Percentiles rank a stretch among this genome's conserved stretches.
phyloP scores from a whole-genome alignment of 2,888 invertebrate species.

The Catocala fraxini region DNA sequence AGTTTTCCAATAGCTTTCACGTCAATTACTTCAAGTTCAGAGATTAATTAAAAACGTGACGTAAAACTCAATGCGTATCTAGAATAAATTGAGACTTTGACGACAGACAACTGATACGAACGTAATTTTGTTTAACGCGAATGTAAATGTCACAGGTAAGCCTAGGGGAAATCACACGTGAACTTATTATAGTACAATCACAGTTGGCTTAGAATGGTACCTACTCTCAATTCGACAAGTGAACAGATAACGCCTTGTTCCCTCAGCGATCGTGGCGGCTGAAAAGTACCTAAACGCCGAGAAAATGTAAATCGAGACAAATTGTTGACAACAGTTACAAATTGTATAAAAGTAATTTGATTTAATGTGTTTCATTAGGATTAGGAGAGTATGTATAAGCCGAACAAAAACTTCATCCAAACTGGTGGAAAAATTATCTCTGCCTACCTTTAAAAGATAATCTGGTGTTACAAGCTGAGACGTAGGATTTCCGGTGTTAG shows the following conservation, averaged over 20 bases:
- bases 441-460: too few species aligned
- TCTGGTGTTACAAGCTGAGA: too few species aligned
- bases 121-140: neutral
- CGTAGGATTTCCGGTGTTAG: too few species aligned
- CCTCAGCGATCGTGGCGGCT: neutral
- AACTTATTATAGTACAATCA: neutral
- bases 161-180: slow-evolving; percentile 2
- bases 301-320: too few species aligned
- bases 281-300: too few species aligned
- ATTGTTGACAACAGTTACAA: too few species aligned
- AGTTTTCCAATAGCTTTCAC: slow-evolving; percentile 7
- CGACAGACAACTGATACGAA: neutral
- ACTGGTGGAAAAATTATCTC: too few species aligned
- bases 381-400: too few species aligned
- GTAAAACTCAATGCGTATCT: slow-evolving; percentile 1
- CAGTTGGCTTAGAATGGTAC: neutral
- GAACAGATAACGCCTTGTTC: neutral
- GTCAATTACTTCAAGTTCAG: neutral
- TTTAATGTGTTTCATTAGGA: too few species aligned
- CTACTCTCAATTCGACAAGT: neutral
- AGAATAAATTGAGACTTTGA: neutral
- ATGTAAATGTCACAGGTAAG: neutral
- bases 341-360: too few species aligned
- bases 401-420: too few species aligned
- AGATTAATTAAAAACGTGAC: slow-evolving; percentile 9